Conservation (phyloP, 30 jellyfish, hydroid and myxozoan genomes). For the Aurelia sp. region DNA sequence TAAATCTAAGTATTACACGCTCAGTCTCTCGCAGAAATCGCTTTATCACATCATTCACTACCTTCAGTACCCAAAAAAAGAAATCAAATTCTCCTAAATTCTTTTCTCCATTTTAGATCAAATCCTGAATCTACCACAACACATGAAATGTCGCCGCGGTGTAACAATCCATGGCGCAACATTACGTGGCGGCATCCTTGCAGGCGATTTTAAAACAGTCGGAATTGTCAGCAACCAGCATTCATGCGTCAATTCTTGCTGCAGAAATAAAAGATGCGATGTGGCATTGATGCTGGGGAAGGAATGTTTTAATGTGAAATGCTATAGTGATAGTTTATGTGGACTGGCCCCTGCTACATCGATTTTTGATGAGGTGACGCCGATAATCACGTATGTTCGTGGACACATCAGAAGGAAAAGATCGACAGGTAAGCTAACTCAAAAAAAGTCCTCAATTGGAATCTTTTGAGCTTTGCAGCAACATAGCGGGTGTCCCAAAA, state of each 20-base stretch:
- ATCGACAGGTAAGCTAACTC: constrained; percentile 60
- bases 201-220: constrained; percentile 91
- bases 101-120: constrained; percentile 46
- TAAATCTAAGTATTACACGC: too few species aligned
- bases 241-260: constrained; percentile 89
- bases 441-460: too few species aligned
- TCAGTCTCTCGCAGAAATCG: too few species aligned
- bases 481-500: too few species aligned
- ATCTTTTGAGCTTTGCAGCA: too few species aligned
- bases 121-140: constrained; percentile 13
- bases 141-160: constrained; percentile 79
- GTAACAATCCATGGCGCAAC: constrained; percentile 91
- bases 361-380: constrained; percentile 79
- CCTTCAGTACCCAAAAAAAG: too few species aligned
- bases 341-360: constrained; percentile 96
- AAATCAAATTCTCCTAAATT: not conserved
- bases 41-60: too few species aligned
- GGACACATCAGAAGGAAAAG: constrained; percentile 61
- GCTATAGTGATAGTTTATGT: constrained; percentile 84
- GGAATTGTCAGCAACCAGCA: constrained; percentile 88
- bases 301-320: constrained; percentile 91
- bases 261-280: constrained; percentile 85
- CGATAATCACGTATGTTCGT: constrained; percentile 84
- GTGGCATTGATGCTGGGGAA: constrained; percentile 95
- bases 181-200: constrained; percentile 92